Percentiles rank a stretch among this genome's conserved stretches.
Evolutionary conservation across 1,140 invertebrate species (phyloP).

Genomic region (Rhagoletis zephyria): DNA sequence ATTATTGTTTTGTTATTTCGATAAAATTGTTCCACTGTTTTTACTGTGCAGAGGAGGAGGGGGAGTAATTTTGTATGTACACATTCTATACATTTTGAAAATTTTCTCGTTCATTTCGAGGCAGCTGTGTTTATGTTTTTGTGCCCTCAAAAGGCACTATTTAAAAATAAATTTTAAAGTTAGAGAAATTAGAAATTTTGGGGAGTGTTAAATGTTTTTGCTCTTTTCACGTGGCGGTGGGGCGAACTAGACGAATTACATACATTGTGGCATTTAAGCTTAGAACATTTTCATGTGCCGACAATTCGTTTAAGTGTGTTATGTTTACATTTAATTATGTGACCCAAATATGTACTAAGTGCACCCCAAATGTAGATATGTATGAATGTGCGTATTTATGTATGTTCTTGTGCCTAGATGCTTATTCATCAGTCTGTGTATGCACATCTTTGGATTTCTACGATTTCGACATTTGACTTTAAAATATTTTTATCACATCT

Average conservation of each 20-base stretch:
- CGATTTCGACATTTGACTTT: background rate
- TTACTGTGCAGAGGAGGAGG: background rate
- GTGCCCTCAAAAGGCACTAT: slow-evolving; percentile 33
- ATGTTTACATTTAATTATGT: slow-evolving; percentile 50
- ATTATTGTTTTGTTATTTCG: slow-evolving; percentile 9
- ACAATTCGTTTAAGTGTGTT: background rate
- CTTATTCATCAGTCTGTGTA: background rate
- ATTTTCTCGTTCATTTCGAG: background rate
- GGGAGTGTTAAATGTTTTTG: slow-evolving; percentile 15
- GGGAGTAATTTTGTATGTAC: background rate
- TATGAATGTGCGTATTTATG: background rate
- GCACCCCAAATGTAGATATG: too few relatives aligned
- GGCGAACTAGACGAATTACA: background rate
- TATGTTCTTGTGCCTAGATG: too few relatives aligned
- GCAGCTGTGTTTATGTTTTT: slow-evolving; percentile 48
- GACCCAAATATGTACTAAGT: slow-evolving; percentile 43
- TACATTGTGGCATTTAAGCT: background rate
- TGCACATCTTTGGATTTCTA: too few relatives aligned
- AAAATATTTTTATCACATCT: background rate
- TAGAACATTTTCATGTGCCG: background rate
- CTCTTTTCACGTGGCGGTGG: background rate
- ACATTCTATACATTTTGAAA: background rate
- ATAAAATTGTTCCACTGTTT: background rate
- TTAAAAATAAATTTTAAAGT: slow-evolving; percentile 32
- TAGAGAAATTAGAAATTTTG: background rate